A percentile compares a stretch with the other conserved stretches of the same genome.
Evolutionary conservation across 2,113 vertebrate genomes (phyloP).

Genomic region (Gallinago media): DNA sequence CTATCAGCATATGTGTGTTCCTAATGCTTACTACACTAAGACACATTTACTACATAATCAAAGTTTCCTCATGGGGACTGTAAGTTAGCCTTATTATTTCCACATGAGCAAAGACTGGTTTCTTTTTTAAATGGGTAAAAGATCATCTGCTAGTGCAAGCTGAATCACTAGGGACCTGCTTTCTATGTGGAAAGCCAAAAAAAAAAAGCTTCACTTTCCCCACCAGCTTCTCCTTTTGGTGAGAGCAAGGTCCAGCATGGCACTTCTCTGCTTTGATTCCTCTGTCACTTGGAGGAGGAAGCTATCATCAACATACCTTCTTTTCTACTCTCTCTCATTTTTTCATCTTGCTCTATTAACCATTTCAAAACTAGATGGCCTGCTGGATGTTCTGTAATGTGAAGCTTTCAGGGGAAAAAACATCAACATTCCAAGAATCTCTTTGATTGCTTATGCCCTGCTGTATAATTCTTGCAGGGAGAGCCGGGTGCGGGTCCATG

Average conservation of each 20-base stretch:
- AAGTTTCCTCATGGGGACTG: neutral
- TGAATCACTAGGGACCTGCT: neutral
- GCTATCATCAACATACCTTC: neutral
- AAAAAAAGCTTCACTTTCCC: neutral
- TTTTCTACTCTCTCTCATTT: too few species aligned
- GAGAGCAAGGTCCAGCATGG: neutral
- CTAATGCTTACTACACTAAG: neutral
- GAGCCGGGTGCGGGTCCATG: fast-evolving
- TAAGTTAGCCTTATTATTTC: neutral
- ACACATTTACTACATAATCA: neutral
- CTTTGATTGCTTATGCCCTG: neutral
- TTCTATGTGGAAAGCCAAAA: neutral
- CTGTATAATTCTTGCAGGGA: neutral
- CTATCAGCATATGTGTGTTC: neutral
- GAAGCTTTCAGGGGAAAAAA: too few species aligned
- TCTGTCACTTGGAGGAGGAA: neutral
- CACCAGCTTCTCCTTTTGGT: neutral
- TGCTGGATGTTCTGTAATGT: too few species aligned
- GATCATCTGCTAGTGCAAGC: neutral
- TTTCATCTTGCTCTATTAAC: too few species aligned
- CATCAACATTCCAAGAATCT: neutral
- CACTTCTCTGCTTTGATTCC: neutral
- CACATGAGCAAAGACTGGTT: neutral
- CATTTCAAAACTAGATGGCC: too few species aligned
- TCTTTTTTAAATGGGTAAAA: neutral